Conservation (phyloP, 2,113 vertebrate species). For the Anser brachyrhynchus region DNA sequence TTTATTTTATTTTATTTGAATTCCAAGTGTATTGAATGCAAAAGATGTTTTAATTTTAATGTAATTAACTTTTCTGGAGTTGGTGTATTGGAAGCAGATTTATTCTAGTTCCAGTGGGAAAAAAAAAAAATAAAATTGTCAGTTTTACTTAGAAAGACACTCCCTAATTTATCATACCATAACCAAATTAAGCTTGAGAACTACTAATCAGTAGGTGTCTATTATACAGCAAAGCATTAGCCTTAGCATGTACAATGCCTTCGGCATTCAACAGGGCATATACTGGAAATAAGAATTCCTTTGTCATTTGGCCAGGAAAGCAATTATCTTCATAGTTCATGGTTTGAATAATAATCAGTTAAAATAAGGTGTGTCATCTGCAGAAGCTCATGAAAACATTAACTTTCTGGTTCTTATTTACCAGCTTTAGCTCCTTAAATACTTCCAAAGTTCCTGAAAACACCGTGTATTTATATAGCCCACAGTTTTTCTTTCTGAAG, state of each 20-base stretch:
- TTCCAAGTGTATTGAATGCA: not conserved
- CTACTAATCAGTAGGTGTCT: slow-evolving; percentile 50
- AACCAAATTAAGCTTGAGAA: slow-evolving; percentile 59
- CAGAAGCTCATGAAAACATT: slow-evolving; percentile 39
- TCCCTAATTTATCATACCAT: slow-evolving; percentile 55
- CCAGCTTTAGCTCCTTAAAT: not conserved
- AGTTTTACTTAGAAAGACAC: slow-evolving; percentile 54
- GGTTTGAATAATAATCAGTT: slow-evolving; percentile 66
- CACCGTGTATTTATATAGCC: not conserved
- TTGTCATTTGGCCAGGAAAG: slow-evolving; percentile 66
- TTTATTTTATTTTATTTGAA: no score
- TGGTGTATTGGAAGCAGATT: not conserved
- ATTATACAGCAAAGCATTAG: slow-evolving; percentile 51
- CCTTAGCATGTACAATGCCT: slow-evolving; percentile 69
- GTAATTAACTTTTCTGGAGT: not conserved
- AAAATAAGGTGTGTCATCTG: slow-evolving; percentile 41
- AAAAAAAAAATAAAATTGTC: not conserved
- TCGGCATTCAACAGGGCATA: slow-evolving; percentile 42
- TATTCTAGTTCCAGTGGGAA: not conserved
- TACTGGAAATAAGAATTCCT: slow-evolving; percentile 59
- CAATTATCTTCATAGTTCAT: slow-evolving; percentile 39
- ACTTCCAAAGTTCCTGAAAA: not conserved
- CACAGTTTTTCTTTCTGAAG: not conserved
- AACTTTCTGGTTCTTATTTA: not conserved
- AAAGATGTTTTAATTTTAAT: not conserved